A percentile compares a stretch with the other conserved stretches of the same genome.
phyloP scores from a whole-genome alignment of 1,140 invertebrate species.

The Samia ricini region DNA sequence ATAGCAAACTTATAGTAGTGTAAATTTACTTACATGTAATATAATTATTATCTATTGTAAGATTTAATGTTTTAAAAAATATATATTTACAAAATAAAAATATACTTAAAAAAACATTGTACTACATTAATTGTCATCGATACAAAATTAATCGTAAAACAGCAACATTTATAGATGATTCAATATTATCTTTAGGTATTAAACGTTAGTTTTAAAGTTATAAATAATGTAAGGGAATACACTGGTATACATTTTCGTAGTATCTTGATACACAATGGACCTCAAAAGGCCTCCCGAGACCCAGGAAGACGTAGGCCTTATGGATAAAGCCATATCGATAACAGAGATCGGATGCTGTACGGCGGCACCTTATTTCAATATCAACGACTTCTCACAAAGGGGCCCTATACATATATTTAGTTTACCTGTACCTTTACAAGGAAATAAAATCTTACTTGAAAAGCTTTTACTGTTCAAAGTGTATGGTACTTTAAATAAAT shows the following conservation, averaged over 20 bases:
- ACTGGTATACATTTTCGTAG: neutral
- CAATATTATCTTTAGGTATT: too few relatives aligned
- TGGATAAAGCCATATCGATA: slow-evolving; percentile 35
- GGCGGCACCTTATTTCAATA: slow-evolving; percentile 59
- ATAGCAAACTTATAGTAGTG: too few relatives aligned
- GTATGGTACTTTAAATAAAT: neutral
- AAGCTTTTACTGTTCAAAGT: neutral
- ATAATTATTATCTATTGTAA: too few relatives aligned
- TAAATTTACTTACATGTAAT: too few relatives aligned
- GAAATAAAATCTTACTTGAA: slow-evolving; percentile 11
- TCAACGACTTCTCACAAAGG: slow-evolving; percentile 51
- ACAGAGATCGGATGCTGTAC: slow-evolving; percentile 25
- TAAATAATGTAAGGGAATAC: neutral
- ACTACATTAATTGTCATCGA: too few relatives aligned
- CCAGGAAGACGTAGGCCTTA: slow-evolving; percentile 28
- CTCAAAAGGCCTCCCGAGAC: neutral
- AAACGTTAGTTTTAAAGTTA: neutral
- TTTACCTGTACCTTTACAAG: slow-evolving; percentile 34
- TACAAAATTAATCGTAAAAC: too few relatives aligned
- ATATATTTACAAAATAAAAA: too few relatives aligned
- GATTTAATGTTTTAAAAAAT: too few relatives aligned
- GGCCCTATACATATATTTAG: slow-evolving; percentile 44
- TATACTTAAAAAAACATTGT: too few relatives aligned
- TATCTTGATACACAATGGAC: neutral
- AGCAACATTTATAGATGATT: too few relatives aligned